These are phyloP conservation scores for Gymnocheta viridis DNA, from an alignment of 2,888 invertebrate species.

Conservation along the genomic window DNA sequence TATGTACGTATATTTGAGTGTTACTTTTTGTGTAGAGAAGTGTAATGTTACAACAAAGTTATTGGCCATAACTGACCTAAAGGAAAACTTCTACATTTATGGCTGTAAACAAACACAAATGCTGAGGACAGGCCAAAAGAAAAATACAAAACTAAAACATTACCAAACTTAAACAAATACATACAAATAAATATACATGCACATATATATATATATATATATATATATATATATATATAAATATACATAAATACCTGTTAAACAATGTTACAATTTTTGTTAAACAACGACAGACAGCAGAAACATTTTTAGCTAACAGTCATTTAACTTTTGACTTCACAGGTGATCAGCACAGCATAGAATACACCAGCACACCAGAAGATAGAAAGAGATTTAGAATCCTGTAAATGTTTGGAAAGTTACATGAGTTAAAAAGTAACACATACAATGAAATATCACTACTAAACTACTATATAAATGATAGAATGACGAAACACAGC, in stretches of 20 bases:
- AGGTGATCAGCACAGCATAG: conserved; percentile 74
- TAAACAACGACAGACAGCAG: conserved; percentile 7
- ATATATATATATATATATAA: not conserved
- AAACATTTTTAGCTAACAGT: conserved; percentile 60
- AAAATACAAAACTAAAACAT: not conserved
- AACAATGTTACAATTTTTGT: conserved; percentile 31
- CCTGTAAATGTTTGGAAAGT: conserved; percentile 32
- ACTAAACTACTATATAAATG: conserved; percentile 33
- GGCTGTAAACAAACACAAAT: conserved; percentile 26
- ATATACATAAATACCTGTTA: conserved; percentile 42
- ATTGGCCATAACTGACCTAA: conserved; percentile 64
- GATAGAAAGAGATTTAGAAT: not conserved
- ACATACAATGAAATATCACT: conserved; percentile 29
- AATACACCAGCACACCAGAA: conserved; percentile 24
- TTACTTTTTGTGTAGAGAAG: conserved; percentile 10
- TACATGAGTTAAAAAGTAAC: conserved; percentile 28
- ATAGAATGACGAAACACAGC: conserved; percentile 8
- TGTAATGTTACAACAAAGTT: conserved; percentile 57
- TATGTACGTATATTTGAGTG: not conserved
- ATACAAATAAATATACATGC: not conserved
- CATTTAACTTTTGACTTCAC: conserved; percentile 69
- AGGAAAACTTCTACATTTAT: conserved; percentile 59
- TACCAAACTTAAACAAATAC: not conserved
- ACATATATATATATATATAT: not conserved
- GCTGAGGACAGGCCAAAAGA: not conserved